phyloP scores from a whole-genome alignment of 2,113 vertebrate species.

The Gnathonemus longibarbis region DNA sequence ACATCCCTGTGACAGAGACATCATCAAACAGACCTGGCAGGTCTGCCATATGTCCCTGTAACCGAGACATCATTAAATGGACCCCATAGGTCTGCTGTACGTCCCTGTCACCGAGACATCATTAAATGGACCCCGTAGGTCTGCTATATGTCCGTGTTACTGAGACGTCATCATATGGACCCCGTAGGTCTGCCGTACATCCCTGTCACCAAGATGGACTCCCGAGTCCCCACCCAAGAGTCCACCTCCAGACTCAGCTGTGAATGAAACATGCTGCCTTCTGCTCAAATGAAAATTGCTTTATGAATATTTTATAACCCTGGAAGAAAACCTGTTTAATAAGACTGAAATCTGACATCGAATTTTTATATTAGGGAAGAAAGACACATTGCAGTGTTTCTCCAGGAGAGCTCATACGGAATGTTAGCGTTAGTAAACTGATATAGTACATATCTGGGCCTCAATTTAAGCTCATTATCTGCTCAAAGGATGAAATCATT shows the following conservation, averaged over 20 bases:
- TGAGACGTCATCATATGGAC: neutral
- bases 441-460: neutral
- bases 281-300: constrained; percentile 17
- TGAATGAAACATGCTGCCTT: constrained; percentile 15
- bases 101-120: neutral
- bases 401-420: neutral
- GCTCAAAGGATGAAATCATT: neutral
- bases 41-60: neutral
- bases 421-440: neutral
- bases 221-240: neutral
- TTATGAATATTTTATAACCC: constrained; percentile 16
- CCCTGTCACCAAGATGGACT: neutral
- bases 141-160: neutral
- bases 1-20: neutral
- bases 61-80: neutral
- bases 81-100: neutral
- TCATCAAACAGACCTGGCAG: no score
- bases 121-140: neutral
- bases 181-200: no score
- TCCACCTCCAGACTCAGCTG: neutral
- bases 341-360: constrained; percentile 3
- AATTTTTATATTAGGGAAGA: constrained; percentile 3
- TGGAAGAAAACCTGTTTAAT: constrained; percentile 15
- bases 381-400: neutral
- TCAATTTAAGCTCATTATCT: neutral